Evolutionary conservation across 1,140 invertebrate genomes (phyloP).

Genomic region (Sycophila sp.): DNA sequence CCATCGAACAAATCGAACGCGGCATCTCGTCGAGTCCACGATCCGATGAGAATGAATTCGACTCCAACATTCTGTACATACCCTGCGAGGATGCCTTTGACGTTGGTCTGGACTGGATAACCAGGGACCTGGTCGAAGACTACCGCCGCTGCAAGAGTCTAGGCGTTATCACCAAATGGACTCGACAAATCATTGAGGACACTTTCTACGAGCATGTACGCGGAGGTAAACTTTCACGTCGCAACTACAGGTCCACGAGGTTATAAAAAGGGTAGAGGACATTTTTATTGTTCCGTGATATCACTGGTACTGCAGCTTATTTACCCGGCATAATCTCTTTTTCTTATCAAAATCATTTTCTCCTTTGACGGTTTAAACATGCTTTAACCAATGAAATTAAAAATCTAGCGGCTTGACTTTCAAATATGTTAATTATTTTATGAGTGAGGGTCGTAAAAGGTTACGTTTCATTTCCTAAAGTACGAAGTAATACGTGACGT

Average conservation of each 20-base stretch:
- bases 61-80: not conserved
- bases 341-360: not conserved
- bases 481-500: too few species aligned
- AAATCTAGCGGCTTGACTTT: too few species aligned
- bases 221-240: too few species aligned
- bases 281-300: too few species aligned
- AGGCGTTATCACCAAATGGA: not conserved
- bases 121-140: not conserved
- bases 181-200: not conserved
- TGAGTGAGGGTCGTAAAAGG: too few species aligned
- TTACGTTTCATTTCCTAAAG: too few species aligned
- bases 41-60: not conserved
- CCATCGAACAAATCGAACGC: not conserved
- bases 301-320: too few species aligned
- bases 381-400: too few species aligned
- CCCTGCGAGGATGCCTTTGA: not conserved
- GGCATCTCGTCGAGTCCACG: not conserved
- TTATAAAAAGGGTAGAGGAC: too few species aligned
- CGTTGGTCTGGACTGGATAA: not conserved
- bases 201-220: not conserved
- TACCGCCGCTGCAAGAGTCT: not conserved
- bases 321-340: not conserved
- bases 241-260: too few species aligned
- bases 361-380: not conserved
- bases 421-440: too few species aligned